Percentiles rank a stretch among this genome's conserved stretches.
These are phyloP conservation scores for Uloborus diversus DNA, from an alignment of 1,140 invertebrate species.

Conservation along the genomic window DNA sequence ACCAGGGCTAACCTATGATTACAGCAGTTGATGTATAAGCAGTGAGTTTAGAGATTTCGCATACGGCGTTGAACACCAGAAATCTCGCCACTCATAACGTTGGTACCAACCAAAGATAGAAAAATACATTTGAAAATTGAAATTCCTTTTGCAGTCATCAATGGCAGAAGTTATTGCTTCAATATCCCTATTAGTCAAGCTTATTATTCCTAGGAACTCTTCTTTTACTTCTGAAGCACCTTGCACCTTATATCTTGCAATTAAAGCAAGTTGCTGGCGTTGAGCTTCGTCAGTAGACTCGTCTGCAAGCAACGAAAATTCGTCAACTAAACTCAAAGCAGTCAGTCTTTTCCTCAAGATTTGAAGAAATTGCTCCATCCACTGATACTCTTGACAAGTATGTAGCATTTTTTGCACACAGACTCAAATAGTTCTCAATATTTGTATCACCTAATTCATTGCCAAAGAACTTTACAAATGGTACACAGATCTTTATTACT, in stretches of 20 bases:
- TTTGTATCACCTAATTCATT: neutral
- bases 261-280: neutral
- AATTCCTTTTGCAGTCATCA: neutral
- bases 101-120: constrained; percentile 1
- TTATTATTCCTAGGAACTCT: neutral
- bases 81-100: constrained; percentile 2
- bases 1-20: too few relatives aligned
- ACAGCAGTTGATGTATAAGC: neutral
- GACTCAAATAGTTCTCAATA: neutral
- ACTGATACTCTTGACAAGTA: neutral
- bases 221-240: neutral
- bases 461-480: neutral
- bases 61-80: neutral
- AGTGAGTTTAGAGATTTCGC: neutral
- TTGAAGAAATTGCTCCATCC: neutral
- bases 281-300: too few relatives aligned
- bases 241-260: neutral
- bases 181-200: neutral
- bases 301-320: neutral
- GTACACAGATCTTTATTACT: neutral
- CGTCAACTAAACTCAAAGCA: neutral
- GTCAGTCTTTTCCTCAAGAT: neutral
- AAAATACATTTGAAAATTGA: neutral
- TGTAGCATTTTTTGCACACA: neutral
- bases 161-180: neutral